Conservation (phyloP, 2,888 invertebrate species). For the Micoletzkya japonica region DNA sequence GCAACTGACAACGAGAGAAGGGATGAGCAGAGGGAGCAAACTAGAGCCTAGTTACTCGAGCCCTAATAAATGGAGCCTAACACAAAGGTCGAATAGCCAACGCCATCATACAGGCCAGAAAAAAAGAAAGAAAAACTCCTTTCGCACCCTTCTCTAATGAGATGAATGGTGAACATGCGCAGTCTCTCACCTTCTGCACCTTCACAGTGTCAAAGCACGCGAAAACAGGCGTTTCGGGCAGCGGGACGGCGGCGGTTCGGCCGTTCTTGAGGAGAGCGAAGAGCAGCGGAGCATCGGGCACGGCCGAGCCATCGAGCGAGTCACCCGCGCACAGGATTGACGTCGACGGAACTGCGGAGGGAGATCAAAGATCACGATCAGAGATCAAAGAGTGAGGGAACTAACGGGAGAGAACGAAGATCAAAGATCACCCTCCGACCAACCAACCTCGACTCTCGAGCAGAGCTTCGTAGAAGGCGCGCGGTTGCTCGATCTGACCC, state of each 20-base stretch:
- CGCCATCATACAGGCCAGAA: too few species aligned
- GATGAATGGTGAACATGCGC: too few species aligned
- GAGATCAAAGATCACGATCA: not conserved
- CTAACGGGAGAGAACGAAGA: not conserved
- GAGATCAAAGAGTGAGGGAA: not conserved
- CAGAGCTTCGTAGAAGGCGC: slow-evolving; percentile 38
- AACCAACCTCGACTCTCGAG: slow-evolving; percentile 31
- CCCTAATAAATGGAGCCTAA: too few species aligned
- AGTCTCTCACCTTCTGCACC: slow-evolving; percentile 33
- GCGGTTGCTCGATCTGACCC: slow-evolving; percentile 38
- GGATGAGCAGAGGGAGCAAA: too few species aligned
- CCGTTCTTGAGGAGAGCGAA: slow-evolving; percentile 24
- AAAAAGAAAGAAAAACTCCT: too few species aligned
- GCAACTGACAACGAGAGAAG: slow-evolving; percentile 29
- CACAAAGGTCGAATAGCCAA: too few species aligned
- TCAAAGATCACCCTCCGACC: too few species aligned
- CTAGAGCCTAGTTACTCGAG: too few species aligned
- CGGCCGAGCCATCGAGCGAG: too few species aligned
- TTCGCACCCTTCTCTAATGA: not conserved
- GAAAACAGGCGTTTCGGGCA: slow-evolving; percentile 7
- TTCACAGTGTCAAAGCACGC: slow-evolving; percentile 40
- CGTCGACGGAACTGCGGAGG: slow-evolving; percentile 9
- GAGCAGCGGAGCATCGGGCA: not conserved
- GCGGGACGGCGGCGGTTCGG: not conserved
- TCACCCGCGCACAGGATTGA: too few species aligned